phyloP scores from a whole-genome alignment of 2,113 vertebrate species.

The Gallinago paraguaiae region DNA sequence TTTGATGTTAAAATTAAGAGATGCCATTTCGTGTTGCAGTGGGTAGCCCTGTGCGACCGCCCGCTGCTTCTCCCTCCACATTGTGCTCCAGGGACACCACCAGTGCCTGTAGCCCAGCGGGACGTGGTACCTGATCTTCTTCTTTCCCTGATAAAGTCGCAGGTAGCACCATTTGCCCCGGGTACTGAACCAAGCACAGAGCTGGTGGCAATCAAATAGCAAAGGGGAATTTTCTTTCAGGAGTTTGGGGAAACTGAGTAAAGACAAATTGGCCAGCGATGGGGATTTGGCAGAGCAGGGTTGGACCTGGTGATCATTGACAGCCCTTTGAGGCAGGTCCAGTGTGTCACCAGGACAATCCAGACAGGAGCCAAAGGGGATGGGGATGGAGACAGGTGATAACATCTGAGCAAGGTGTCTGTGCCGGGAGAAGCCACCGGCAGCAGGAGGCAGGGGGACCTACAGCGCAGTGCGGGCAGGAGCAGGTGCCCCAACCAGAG shows the following conservation, averaged over 20 bases:
- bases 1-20: background rate
- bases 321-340: background rate
- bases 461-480: background rate
- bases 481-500: background rate
- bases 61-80: background rate
- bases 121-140: background rate
- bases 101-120: fast-evolving
- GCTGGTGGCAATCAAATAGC: background rate
- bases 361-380: background rate
- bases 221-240: background rate
- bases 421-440: fast-evolving
- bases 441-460: background rate
- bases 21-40: background rate
- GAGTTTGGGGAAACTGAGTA: background rate
- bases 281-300: fast-evolving
- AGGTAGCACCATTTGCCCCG: background rate
- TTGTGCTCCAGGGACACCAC: fast-evolving
- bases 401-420: background rate
- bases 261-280: background rate
- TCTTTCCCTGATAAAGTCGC: fast-evolving
- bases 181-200: fast-evolving
- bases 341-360: background rate
- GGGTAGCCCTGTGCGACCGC: fast-evolving
- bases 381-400: background rate
- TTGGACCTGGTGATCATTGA: background rate